phyloP scores from a whole-genome alignment of 2,113 vertebrate species.

The Hippocampus guttulatus region DNA sequence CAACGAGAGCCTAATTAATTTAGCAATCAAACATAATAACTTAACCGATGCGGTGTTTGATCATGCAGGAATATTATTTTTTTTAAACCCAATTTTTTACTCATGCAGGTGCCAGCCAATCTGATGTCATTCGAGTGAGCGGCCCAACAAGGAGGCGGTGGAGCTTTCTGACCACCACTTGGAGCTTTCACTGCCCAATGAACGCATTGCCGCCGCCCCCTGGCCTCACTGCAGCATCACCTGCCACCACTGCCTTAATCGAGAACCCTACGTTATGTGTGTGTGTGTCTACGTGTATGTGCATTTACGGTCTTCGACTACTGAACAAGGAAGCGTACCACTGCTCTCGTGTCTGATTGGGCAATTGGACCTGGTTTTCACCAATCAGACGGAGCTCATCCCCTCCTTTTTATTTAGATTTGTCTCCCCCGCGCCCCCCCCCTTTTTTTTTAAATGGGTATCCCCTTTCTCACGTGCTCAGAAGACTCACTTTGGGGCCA shows the following conservation, averaged over 20 bases:
- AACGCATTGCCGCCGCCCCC: conserved; percentile 57
- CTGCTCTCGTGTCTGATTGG: conserved; percentile 37
- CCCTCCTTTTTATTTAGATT: conserved; percentile 16
- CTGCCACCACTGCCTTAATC: conserved; percentile 94
- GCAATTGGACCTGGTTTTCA: background rate
- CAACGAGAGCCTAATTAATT: too few relatives aligned
- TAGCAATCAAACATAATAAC: too few relatives aligned
- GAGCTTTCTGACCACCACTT: conserved; percentile 45
- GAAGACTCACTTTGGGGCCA: background rate
- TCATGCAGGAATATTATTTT: too few relatives aligned
- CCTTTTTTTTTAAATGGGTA: background rate
- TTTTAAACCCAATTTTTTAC: background rate
- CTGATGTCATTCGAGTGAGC: conserved; percentile 96
- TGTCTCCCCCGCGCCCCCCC: background rate
- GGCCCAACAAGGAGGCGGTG: conserved; percentile 28
- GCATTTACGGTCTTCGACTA: conserved; percentile 30
- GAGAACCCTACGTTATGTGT: conserved; percentile 47
- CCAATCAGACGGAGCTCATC: conserved; percentile 1
- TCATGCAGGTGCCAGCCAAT: conserved; percentile 88
- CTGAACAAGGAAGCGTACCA: conserved; percentile 63
- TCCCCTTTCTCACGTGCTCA: background rate
- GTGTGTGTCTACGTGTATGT: conserved; percentile 23
- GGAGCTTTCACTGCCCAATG: conserved; percentile 77
- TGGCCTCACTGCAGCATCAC: conserved; percentile 68
- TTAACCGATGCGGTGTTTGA: too few relatives aligned